Evolutionary conservation across 2,888 invertebrate genomes (phyloP).

Genomic region (Nephrotoma guestfalica): DNA sequence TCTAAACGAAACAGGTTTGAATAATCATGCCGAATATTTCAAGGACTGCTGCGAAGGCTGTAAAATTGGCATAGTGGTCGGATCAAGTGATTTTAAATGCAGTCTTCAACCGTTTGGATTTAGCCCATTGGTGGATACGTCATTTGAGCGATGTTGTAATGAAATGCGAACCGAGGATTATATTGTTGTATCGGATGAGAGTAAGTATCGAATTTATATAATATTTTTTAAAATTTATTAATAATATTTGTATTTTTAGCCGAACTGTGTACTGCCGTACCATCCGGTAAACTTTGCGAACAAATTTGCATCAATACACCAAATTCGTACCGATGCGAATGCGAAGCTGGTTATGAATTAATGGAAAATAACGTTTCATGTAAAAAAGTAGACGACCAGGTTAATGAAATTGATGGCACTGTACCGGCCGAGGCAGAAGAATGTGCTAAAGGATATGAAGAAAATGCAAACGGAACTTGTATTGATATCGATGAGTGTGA

Average conservation of each 20-base stretch:
- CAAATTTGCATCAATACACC: constrained; percentile 41
- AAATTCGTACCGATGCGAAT: constrained; percentile 39
- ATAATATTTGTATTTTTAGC: neutral
- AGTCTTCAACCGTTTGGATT: constrained; percentile 38
- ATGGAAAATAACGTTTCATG: constrained; percentile 39
- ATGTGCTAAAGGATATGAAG: constrained; percentile 34
- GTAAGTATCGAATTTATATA: neutral
- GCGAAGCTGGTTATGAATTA: constrained; percentile 33
- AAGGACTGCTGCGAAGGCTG: constrained; percentile 49
- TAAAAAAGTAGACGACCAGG: neutral
- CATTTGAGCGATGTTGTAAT: constrained; percentile 46
- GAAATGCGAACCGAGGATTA: constrained; percentile 8
- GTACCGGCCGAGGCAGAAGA: constrained; percentile 7
- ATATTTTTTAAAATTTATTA: neutral
- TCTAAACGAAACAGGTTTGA: constrained; percentile 16
- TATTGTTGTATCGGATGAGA: constrained; percentile 1
- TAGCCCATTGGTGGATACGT: constrained; percentile 42
- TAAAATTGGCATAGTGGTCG: constrained; percentile 44
- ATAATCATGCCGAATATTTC: constrained; percentile 18
- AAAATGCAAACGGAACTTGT: constrained; percentile 30
- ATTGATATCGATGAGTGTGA: constrained; percentile 57
- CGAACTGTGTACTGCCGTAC: neutral
- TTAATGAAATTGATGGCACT: neutral
- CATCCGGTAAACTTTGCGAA: constrained; percentile 32
- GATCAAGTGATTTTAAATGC: constrained; percentile 37